A percentile compares a stretch with the other conserved stretches of the same genome.
Conservation (phyloP, 2,113 vertebrate genomes). For the Neotoma lepida region DNA sequence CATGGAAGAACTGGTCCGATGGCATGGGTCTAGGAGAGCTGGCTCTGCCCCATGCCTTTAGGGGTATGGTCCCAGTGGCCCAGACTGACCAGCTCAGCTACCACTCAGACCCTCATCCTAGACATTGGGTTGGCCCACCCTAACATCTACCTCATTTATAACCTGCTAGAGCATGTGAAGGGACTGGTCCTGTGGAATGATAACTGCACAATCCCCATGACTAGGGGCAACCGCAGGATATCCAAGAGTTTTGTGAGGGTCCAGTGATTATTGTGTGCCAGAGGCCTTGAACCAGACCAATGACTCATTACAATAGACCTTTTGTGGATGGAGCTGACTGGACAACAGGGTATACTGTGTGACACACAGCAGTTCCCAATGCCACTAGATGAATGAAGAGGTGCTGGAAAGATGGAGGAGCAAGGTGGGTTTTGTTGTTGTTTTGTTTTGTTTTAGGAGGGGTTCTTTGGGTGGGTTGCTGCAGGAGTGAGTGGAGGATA, state of each 20-base stretch:
- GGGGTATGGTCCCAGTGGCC: neutral
- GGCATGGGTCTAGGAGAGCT: neutral
- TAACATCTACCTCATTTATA: neutral
- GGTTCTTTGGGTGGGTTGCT: neutral
- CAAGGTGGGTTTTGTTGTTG: neutral
- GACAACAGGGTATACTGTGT: neutral
- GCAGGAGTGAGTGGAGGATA: neutral
- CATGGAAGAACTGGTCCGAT: no score
- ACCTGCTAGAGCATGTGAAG: neutral
- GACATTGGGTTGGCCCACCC: neutral
- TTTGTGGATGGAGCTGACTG: neutral
- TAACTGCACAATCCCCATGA: neutral
- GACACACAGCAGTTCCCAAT: neutral
- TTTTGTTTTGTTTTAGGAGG: neutral
- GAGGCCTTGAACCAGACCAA: neutral
- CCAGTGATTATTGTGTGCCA: neutral
- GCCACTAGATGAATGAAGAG: neutral
- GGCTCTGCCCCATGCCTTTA: neutral
- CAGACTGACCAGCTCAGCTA: neutral
- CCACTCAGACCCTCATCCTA: neutral
- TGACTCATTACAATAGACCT: neutral
- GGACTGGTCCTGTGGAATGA: neutral
- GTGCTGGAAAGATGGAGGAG: neutral
- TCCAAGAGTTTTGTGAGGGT: neutral
- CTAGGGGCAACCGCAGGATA: neutral